Evolutionary conservation across 1,140 invertebrate species (phyloP), one percentile per base, ranked within the genome.

Genomic region (Drosophila neocordata): DNA sequence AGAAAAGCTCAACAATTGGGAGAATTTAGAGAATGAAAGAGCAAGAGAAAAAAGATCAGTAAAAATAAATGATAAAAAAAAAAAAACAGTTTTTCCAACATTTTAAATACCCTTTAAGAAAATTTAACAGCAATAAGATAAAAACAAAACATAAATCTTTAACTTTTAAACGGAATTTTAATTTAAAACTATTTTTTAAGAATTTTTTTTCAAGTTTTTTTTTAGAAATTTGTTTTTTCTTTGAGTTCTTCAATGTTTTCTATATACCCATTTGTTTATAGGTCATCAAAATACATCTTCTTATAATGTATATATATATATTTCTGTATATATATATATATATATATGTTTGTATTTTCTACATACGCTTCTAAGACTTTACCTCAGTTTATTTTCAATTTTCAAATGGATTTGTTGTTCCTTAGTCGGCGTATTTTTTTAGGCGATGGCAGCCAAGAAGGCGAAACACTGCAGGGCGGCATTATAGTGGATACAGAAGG

Each of bases 401-500:
- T 58, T 24, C 53, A 20, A 63, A 92, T 91, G 90, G 88, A 92
- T 73, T 77, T 90, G 59, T 79, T 91, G 48, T 92, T 91, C 37
- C 69, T 92, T 27, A 91, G 91, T 74, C 80, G 81, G 53, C 78
- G 87, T 8, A 91, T 92, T 68, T 92, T 77, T 31, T 37, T 91
- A 44, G 90, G 89, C 69, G 72, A 73, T 56, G 77, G 65, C 53
- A 77, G 52, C 35, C 69, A 77, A 8, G 65, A 74, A 18, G 56
- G 65, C 34, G 18, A 4, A 41, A 73, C 79, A 8, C 71, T 90
- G 6, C 73, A 88, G 38, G 91, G 91, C 44, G 91, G 91, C 31
- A 91, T 92, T 55, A 65, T 92, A 15, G 90, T 92, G 31, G 77
- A 90, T 48, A 88, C 78, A 3, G 73, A 91, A 52, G 91, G 91